Evolutionary conservation across 1,140 invertebrate species (phyloP), one percentile per base, ranked within the genome.

Genomic region (Uloborus diversus): DNA sequence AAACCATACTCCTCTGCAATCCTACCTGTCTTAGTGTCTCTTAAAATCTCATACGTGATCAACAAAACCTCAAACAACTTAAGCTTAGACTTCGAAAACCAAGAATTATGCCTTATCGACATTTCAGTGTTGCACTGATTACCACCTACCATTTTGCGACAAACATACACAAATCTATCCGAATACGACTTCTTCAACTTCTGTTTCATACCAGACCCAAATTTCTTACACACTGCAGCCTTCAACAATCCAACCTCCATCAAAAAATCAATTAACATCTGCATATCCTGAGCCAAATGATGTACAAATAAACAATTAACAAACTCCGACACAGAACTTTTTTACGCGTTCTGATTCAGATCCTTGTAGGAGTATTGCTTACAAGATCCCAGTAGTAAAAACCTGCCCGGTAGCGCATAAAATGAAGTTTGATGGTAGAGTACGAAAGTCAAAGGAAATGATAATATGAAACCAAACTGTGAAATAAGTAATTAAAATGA

Each of bases 91-190:
- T 51, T 51, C 7, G 49, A 51, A 51, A 51, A 51, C 49, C 49
- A 51, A 51, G n/a, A 51, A 51, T 51, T 51, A 51, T 51, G 49
- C 49, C 49, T 51, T 51, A 51, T 51, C 49, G 49, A 51, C 49
- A 11, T 51, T 51, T 51, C 49, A 51, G 49, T 51, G 49, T 51
- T 13, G 49, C 49, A 51, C n/a, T 51, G 49, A 51, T 51, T 51
- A 51, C 49, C 49, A 51, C 49, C 49, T 51, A 51, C 49, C 49
- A 51, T 51, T 51, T 51, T 51, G 49, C n/a, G 49, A 51, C 49
- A 51, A 51, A 51, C 49, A 51, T 51, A 51, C 49, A 51, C 49
- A 51, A 51, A 51, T 51, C 49, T 20, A 51, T 51, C 49, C 49
- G 49, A 51, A 51, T 51, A 51, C 49, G 49, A 51, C 49, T 51